phyloP scores from a whole-genome alignment of 2,888 invertebrate genomes.

The Epinotia bilunana region DNA sequence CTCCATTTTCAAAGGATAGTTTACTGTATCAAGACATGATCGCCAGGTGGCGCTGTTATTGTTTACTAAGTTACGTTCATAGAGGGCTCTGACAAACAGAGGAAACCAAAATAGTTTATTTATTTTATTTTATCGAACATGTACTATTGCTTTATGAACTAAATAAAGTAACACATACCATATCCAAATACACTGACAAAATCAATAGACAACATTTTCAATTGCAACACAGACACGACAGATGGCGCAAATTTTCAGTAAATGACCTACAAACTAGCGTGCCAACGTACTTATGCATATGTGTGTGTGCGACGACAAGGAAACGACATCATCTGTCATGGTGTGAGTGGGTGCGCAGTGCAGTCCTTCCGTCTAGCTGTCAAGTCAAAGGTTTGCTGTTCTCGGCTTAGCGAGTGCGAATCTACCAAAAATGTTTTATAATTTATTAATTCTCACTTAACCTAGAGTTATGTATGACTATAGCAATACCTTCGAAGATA shows the following conservation, averaged over 20 bases:
- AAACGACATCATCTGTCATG: constrained; percentile 35
- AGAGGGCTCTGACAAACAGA: not conserved
- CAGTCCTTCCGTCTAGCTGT: constrained; percentile 62
- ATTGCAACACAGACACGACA: not conserved
- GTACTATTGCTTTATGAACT: not conserved
- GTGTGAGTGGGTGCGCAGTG: constrained; percentile 58
- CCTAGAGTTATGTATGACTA: constrained; percentile 74
- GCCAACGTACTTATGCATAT: constrained; percentile 52
- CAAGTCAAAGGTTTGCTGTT: constrained; percentile 72
- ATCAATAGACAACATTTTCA: constrained; percentile 1
- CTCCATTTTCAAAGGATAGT: not conserved
- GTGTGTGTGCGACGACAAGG: constrained; percentile 52
- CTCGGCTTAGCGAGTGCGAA: constrained; percentile 61
- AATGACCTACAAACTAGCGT: constrained; percentile 41
- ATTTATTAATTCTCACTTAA: constrained; percentile 52
- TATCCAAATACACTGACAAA: not conserved
- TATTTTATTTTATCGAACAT: not conserved
- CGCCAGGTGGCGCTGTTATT: not conserved
- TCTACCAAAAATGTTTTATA: constrained; percentile 69
- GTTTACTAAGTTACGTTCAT: not conserved
- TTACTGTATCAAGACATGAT: not conserved
- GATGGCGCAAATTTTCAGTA: constrained; percentile 33
- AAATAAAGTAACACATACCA: not conserved
- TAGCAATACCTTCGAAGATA: constrained; percentile 60
- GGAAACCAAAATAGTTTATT: not conserved